Base-by-base conservation (phyloP, 2,797 vertebrate species). In the Epinephelus malabaricus region DNA sequence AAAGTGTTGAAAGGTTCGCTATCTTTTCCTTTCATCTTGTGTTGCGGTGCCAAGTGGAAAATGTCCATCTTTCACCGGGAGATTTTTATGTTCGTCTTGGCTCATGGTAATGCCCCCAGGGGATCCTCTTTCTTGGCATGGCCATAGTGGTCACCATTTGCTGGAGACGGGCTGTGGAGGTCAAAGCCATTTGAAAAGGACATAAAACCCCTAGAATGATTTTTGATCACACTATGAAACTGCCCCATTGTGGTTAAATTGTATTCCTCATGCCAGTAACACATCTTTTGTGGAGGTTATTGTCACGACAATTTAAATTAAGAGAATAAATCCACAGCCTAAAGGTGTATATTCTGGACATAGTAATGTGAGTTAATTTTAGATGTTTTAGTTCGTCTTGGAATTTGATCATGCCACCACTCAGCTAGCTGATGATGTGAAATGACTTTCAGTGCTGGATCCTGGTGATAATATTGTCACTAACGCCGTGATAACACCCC, bases 161-260 rank as follows among this genome's bases (percentile, higher is more conserved):
- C 91, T 69, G 86, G 80, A 88, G 85, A 92, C 74, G 66, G 88
- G 83, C 87, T 87, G 81, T 86, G 81, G 89, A 94, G 93, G 93
- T 94, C 93, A 95, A 92, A 94, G 92, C 93, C 91, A 93, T 94
- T 92, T 91, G 81, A 92, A 90, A 91, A 93, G 92, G 92, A 92
- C 88, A 93, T 92, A 91, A 92, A 92, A 92, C 77, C 86, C 85
- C 75, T 75, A 63, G 69, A 92, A 92, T 90, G 87, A 84, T 93
- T 92, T 92, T 91, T 90, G 91, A 93, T 92, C 91, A 76, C 88
- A 47, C 88, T 59, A 86, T 86, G 87, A 90, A 87, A 90, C 87
- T 59, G 4, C 81, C 65, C 89, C 83, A 68, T 83, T 89, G 85
- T 87, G 91, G 84, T 82, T 84, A 83, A 91, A 89, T 69, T 77